Percentiles rank a stretch among this genome's conserved stretches.
phyloP scores from a whole-genome alignment of 1,140 invertebrate genomes.

The Pachypsylla venusta region DNA sequence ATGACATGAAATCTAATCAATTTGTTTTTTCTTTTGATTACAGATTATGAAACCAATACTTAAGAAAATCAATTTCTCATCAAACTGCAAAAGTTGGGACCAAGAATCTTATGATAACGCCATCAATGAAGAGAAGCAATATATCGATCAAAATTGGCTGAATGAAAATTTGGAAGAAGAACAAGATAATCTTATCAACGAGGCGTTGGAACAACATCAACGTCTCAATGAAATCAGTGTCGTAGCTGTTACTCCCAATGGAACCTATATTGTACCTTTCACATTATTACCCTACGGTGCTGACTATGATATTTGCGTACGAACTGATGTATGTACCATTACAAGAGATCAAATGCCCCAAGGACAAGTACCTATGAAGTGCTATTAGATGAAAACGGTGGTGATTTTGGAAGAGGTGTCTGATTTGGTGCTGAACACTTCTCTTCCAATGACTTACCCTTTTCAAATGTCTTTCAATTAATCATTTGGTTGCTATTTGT shows the following conservation, averaged over 20 bases:
- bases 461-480: slow-evolving; percentile 1
- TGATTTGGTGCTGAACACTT: no score
- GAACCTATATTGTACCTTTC: not conserved
- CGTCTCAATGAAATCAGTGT: not conserved
- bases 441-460: no score
- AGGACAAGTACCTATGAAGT: not conserved
- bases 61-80: not conserved
- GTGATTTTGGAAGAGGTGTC: no score
- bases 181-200: not conserved
- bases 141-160: not conserved
- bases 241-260: not conserved
- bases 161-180: slow-evolving; percentile 1
- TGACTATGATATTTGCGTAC: not conserved
- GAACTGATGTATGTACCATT: not conserved
- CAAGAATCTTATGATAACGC: not conserved
- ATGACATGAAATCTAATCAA: not conserved
- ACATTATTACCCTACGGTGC: not conserved
- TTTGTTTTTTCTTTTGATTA: not conserved
- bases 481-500: not conserved
- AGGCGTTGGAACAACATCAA: not conserved
- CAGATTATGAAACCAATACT: slow-evolving; percentile 4
- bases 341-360: not conserved
- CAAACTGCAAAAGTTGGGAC: not conserved
- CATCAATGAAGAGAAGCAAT: not conserved
- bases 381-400: no score